These are phyloP conservation scores for Agrilus mali DNA, from an alignment of 2,888 invertebrate species.

Conservation along the genomic window DNA sequence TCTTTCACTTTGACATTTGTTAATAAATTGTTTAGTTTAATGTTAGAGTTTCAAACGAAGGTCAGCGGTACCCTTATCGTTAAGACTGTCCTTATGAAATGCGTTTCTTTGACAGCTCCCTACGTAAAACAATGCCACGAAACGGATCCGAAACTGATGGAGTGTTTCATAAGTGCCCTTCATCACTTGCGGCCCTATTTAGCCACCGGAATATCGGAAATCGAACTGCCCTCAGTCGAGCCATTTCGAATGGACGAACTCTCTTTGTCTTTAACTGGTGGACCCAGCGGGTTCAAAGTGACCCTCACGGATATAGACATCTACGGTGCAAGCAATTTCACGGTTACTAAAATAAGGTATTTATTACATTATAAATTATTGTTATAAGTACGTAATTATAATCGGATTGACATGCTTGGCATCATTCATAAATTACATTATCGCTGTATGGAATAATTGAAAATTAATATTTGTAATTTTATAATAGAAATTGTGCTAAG, in stretches of 20 bases:
- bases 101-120: slow-evolving; percentile 35
- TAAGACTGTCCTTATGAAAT: too few relatives aligned
- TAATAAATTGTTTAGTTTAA: too few relatives aligned
- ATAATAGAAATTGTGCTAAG: too few relatives aligned
- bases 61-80: too few relatives aligned
- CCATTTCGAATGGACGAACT: slow-evolving; percentile 51
- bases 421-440: too few relatives aligned
- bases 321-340: slow-evolving; percentile 50
- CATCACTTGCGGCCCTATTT: slow-evolving; percentile 48
- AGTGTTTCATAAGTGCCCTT: slow-evolving; percentile 44
- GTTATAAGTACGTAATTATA: too few relatives aligned
- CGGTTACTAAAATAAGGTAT: slow-evolving; percentile 44
- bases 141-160: slow-evolving; percentile 44
- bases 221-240: slow-evolving; percentile 52
- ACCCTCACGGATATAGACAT: slow-evolving; percentile 46
- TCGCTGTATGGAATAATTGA: too few relatives aligned
- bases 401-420: too few relatives aligned
- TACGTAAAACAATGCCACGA: slow-evolving; percentile 56
- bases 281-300: slow-evolving; percentile 45
- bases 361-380: too few relatives aligned
- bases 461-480: too few relatives aligned
- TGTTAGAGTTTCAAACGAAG: too few relatives aligned
- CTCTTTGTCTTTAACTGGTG: slow-evolving; percentile 43
- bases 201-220: slow-evolving; percentile 48
- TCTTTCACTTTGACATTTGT: too few relatives aligned